phyloP scores from a whole-genome alignment of 2,113 vertebrate species.

The Tringa solitaria region DNA sequence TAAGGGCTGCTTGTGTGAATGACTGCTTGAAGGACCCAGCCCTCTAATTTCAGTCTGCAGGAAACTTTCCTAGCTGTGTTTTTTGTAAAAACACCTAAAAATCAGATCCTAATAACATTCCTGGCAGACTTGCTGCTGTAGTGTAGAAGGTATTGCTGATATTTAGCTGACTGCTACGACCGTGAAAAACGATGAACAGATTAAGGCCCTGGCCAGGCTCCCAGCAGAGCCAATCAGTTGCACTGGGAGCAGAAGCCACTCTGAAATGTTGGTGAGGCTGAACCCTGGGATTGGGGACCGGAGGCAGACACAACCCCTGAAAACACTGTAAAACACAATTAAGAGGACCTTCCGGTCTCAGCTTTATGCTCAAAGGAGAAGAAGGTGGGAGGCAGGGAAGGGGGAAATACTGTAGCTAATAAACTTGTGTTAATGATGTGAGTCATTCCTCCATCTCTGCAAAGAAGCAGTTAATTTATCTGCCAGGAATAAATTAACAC shows the following conservation, averaged over 20 bases:
- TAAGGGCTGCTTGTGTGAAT: not conserved
- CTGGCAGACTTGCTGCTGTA: not conserved
- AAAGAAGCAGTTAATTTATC: constrained; percentile 39
- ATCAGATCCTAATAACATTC: not conserved
- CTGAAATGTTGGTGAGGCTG: not conserved
- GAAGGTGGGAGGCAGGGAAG: not conserved
- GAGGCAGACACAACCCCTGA: not conserved
- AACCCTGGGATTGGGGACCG: not conserved
- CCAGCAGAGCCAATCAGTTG: not conserved
- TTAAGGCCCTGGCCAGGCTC: not conserved
- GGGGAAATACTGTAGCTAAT: not conserved
- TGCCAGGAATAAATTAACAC: constrained; percentile 56
- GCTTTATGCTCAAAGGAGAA: not conserved
- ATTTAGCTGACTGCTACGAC: not conserved
- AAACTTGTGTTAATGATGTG: constrained; percentile 6
- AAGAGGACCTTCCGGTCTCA: not conserved
- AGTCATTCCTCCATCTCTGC: constrained; percentile 41
- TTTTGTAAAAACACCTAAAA: constrained; percentile 57
- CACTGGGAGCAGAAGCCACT: fast-evolving
- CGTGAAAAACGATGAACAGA: not conserved
- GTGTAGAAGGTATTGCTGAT: not conserved
- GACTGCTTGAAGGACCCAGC: not conserved
- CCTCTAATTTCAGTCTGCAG: not conserved
- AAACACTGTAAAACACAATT: not conserved
- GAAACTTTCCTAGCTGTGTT: constrained; percentile 47